These are phyloP conservation scores for Sycophila sp. DNA, from an alignment of 1,140 invertebrate genomes.

Conservation along the genomic window DNA sequence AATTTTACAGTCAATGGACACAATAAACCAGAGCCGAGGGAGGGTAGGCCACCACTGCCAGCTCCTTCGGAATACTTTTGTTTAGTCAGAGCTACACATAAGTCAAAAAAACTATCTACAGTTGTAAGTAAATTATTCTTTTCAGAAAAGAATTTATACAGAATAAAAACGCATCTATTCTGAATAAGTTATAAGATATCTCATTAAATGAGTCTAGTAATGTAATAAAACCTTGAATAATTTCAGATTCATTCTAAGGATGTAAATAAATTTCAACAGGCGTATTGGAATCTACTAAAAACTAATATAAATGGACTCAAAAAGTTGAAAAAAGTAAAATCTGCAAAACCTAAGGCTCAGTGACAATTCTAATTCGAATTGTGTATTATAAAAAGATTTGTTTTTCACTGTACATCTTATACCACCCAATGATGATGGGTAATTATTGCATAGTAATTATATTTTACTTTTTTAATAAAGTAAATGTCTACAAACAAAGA, in stretches of 20 bases:
- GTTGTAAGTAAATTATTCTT: constrained; percentile 68
- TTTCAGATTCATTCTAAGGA: constrained; percentile 79
- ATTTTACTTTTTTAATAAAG: constrained; percentile 7
- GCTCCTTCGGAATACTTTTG: constrained; percentile 77
- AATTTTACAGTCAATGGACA: constrained; percentile 76
- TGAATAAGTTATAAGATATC: background rate
- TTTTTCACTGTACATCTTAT: background rate
- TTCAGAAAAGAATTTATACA: background rate
- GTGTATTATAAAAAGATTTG: constrained; percentile 10
- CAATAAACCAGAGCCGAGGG: constrained; percentile 74
- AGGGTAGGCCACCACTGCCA: constrained; percentile 68
- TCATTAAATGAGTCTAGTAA: background rate
- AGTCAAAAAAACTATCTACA: constrained; percentile 82
- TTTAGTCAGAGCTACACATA: constrained; percentile 75
- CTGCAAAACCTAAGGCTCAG: constrained; percentile 75
- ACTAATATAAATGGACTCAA: constrained; percentile 88
- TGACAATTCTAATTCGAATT: constrained; percentile 42
- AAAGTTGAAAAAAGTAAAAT: constrained; percentile 83
- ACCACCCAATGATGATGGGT: background rate
- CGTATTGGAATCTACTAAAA: constrained; percentile 84
- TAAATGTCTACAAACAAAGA: background rate
- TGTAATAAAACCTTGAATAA: too few species aligned
- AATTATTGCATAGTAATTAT: background rate
- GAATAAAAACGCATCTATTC: too few species aligned
- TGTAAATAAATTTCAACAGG: constrained; percentile 85